Evolutionary conservation across 1,140 invertebrate species (phyloP), one percentile per base, ranked within the genome.

Genomic region (Drosophila tsacasi): DNA sequence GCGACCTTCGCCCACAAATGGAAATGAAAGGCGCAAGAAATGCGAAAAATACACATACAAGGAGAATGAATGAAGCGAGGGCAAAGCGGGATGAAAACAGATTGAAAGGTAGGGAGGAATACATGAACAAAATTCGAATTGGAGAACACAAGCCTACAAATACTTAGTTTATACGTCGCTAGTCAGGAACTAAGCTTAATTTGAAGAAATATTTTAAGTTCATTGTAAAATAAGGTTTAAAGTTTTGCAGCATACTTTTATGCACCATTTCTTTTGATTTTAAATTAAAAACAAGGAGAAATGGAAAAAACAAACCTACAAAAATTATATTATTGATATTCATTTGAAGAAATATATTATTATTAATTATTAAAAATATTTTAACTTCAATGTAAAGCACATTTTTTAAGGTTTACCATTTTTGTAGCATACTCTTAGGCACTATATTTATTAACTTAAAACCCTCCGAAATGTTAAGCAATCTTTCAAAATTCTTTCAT

Each of bases 1-100:
- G 57, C 79, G 85, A 90, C 85, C 85, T 91, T 90, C 69, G 85
- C 85, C 85, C 85, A 90, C 78, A 90, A 90, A 90, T 55, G 47
- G 62, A 77, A 40, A 42, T 37, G 61, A 30, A 59, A 47, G 47
- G 42, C 55, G 5, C 42, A 52, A 65, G 52, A 55, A 32, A 19
- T 32, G 57, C 39, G 21, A 40, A 61, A 61, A 65, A 44, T 5
- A 39, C 32, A 55, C 21, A 81, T 47, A 32, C 50, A 37, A 23
- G 32, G 10, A 37, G 39, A 37, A 37, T 35, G 23, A 66, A 66
- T 32, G 37, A 79, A 61, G 57, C 67, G 42, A 57, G 65, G 66
- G 72, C 75, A 82, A 60, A 59, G 75, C 69, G 58, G 62, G 75
- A 71, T 73, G 62, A 57, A 63, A 62, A 75, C 50, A 89, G 84